phyloP scores from a whole-genome alignment of 2,888 invertebrate species.

The Meliscaeva auricollis region DNA sequence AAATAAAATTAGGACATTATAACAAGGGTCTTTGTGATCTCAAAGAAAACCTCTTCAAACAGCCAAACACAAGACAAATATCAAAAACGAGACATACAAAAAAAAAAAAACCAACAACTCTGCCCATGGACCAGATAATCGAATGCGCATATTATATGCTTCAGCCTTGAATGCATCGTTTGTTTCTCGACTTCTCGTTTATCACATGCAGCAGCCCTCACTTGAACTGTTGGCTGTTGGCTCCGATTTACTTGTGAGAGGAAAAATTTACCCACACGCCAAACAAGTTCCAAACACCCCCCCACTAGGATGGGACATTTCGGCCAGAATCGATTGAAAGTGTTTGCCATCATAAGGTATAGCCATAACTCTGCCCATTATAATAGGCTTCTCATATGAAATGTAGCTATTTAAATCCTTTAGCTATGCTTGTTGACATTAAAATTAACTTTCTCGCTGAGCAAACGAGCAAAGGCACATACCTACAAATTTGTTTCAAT shows the following conservation, averaged over 20 bases:
- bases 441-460: slow-evolving; percentile 10
- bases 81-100: neutral
- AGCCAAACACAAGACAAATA: slow-evolving; percentile 21
- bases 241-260: slow-evolving; percentile 11
- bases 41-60: slow-evolving; percentile 27
- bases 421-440: slow-evolving; percentile 56
- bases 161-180: slow-evolving; percentile 63
- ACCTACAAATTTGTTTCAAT: slow-evolving; percentile 8
- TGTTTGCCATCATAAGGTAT: neutral
- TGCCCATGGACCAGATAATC: slow-evolving; percentile 37
- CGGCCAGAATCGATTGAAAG: slow-evolving; percentile 58
- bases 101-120: slow-evolving; percentile 22
- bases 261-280: slow-evolving; percentile 16
- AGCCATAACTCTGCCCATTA: neutral
- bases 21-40: slow-evolving; percentile 12
- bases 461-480: slow-evolving; percentile 20
- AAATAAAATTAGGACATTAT: slow-evolving; percentile 42
- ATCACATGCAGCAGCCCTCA: neutral
- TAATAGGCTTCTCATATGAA: neutral
- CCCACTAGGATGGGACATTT: slow-evolving; percentile 28
- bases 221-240: neutral
- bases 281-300: neutral
- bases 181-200: slow-evolving; percentile 23
- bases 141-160: slow-evolving; percentile 45
- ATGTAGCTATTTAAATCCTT: slow-evolving; percentile 32